These are phyloP conservation scores for Cacoxenus indagator DNA, from an alignment of 2,888 invertebrate genomes.

Conservation along the genomic window DNA sequence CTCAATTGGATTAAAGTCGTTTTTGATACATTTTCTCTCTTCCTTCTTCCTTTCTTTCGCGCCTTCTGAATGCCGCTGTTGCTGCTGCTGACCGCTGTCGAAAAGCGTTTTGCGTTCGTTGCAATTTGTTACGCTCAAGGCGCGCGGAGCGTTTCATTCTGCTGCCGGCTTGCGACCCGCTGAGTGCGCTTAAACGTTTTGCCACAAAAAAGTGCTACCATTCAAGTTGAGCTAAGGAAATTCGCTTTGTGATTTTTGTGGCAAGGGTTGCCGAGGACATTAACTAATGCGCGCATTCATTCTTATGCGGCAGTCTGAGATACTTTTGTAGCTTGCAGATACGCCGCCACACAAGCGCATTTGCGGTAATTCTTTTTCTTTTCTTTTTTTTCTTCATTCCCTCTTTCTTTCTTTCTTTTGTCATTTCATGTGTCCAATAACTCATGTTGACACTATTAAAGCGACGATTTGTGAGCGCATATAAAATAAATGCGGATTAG, in stretches of 20 bases:
- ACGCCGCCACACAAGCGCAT: slow-evolving; percentile 7
- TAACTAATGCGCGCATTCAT: slow-evolving; percentile 62
- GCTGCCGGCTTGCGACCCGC: slow-evolving; percentile 52
- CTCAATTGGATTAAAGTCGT: slow-evolving; percentile 61
- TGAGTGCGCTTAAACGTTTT: slow-evolving; percentile 41
- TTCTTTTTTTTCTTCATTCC: too few relatives aligned
- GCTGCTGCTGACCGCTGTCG: slow-evolving; percentile 15
- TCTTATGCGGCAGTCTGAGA: slow-evolving; percentile 18
- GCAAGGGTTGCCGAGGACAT: slow-evolving; percentile 54
- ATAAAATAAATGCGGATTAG: slow-evolving; percentile 71
- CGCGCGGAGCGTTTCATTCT: background rate
- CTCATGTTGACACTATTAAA: slow-evolving; percentile 71
- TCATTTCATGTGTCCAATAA: slow-evolving; percentile 49
- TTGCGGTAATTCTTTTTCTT: too few relatives aligned
- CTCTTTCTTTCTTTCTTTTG: slow-evolving; percentile 19
- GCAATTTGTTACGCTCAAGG: slow-evolving; percentile 60
- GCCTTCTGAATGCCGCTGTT: slow-evolving; percentile 44
- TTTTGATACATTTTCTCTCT: background rate
- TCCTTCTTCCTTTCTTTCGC: slow-evolving; percentile 23
- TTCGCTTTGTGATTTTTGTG: too few relatives aligned
- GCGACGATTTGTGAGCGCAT: slow-evolving; percentile 71
- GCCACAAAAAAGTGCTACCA: slow-evolving; percentile 43
- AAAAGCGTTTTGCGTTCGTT: background rate
- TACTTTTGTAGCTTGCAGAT: background rate
- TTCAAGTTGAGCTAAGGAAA: slow-evolving; percentile 30